These are phyloP conservation scores for Ciconia nigra DNA, from an alignment of 2,797 vertebrate genomes.

Conservation along the genomic window DNA sequence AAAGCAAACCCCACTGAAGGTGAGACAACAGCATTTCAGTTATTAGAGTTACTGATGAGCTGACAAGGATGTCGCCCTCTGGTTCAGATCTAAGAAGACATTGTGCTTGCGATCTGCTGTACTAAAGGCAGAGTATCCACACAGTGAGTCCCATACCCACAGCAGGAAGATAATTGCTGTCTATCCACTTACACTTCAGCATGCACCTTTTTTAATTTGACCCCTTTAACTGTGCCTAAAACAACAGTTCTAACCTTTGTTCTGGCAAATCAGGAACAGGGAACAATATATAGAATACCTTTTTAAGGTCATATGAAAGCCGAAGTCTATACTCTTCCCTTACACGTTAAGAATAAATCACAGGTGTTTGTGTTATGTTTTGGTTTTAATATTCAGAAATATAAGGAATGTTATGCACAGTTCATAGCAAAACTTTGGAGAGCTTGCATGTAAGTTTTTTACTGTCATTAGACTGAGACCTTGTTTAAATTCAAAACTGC, in stretches of 20 bases:
- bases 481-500: background rate
- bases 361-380: background rate
- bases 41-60: background rate
- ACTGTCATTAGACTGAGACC: background rate
- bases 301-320: background rate
- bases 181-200: background rate
- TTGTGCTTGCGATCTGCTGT: background rate
- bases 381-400: background rate
- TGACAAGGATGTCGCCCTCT: background rate
- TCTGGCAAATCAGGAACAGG: background rate
- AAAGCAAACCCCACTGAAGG: background rate
- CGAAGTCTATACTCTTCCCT: background rate
- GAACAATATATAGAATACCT: background rate
- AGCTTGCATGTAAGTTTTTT: background rate
- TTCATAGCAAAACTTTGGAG: background rate
- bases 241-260: background rate
- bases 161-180: background rate
- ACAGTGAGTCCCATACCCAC: background rate
- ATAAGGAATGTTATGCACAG: fast-evolving
- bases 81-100: background rate
- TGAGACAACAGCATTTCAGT: background rate
- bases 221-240: background rate
- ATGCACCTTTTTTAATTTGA: background rate
- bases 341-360: background rate
- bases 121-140: background rate